phyloP scores from a whole-genome alignment of 2,113 vertebrate species.

The Madoqua kirkii region DNA sequence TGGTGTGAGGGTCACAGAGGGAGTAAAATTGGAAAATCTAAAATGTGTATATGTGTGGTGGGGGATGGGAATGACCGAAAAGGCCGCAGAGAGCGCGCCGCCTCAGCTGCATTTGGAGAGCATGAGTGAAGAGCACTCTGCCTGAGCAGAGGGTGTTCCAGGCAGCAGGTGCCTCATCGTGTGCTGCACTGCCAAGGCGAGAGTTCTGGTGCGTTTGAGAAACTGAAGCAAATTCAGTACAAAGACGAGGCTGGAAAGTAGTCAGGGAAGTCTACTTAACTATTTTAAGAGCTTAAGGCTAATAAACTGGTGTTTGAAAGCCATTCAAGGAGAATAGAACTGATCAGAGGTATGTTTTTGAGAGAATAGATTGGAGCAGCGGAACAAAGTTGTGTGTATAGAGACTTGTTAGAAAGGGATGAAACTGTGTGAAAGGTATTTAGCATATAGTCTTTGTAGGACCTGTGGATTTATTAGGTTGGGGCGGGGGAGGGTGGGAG shows the following conservation, averaged over 20 bases:
- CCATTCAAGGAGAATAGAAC: constrained; percentile 5
- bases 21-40: neutral
- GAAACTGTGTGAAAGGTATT: neutral
- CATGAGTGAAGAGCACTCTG: too few relatives aligned
- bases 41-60: neutral
- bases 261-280: neutral
- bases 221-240: neutral
- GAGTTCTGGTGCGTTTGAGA: neutral
- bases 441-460: neutral
- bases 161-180: neutral
- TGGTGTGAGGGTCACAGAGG: neutral
- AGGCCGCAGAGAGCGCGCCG: neutral
- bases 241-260: neutral
- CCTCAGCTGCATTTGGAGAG: neutral
- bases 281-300: neutral
- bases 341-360: neutral
- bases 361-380: neutral
- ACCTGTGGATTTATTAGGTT: neutral
- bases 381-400: neutral
- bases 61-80: neutral
- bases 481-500: too few relatives aligned
- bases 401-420: neutral
- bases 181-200: neutral
- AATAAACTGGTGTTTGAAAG: neutral
- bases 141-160: neutral